A percentile compares a stretch with the other conserved stretches of the same genome.
These are phyloP conservation scores for Ginglymostoma cirratum DNA, from an alignment of 2,113 vertebrate genomes.

Conservation along the genomic window DNA sequence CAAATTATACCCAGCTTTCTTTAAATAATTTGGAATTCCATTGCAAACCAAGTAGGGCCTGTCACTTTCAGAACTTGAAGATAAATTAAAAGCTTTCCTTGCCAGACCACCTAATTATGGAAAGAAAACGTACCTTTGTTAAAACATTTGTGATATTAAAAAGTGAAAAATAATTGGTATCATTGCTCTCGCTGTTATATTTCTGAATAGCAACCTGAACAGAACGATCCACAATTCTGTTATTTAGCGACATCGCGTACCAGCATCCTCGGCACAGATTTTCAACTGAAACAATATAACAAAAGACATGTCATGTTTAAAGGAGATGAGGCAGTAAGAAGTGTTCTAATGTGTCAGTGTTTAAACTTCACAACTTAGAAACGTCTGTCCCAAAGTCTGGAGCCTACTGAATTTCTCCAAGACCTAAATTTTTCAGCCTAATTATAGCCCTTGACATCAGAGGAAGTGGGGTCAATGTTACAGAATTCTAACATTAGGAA, in stretches of 20 bases:
- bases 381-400: neutral
- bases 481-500: neutral
- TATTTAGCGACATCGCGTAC: neutral
- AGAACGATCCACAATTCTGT: neutral
- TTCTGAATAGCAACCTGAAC: constrained; percentile 18
- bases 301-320: neutral
- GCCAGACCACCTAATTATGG: neutral
- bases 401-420: neutral
- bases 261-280: neutral
- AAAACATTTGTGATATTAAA: constrained; percentile 22
- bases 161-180: constrained; percentile 19
- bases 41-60: neutral
- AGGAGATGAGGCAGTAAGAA: neutral
- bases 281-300: neutral
- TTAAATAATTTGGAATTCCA: neutral
- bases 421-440: neutral
- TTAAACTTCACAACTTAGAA: neutral
- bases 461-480: neutral
- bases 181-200: constrained; percentile 30
- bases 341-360: neutral
- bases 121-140: neutral
- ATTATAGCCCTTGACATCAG: neutral
- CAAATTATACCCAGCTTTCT: neutral
- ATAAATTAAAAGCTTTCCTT: neutral
- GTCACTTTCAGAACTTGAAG: neutral